Base-by-base conservation (phyloP, 1,140 invertebrate species). In the Chironomus tepperi region DNA sequence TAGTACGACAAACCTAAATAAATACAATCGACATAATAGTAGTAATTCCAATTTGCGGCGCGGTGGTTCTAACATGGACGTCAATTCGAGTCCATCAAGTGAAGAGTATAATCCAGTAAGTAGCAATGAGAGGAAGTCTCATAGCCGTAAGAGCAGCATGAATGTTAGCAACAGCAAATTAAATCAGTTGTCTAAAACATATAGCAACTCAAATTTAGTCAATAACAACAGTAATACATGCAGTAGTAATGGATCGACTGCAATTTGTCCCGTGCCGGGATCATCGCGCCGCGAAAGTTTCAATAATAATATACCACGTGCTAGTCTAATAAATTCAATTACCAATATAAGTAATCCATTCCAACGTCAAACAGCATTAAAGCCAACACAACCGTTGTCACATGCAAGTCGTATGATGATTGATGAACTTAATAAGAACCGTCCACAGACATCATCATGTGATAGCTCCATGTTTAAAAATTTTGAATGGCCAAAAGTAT, bases 231-330 rank as follows among this genome's bases (percentile, higher is more conserved):
- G 5, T 34, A 34, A 34, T 34, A 34, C 24, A 34, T 34, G 24
- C 5, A 34, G 24, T 34, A 34, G 24, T 5, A 34, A 34, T 34
- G 24, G 24, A 34, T 34, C 24, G 24, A 34, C 24, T 15, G 16
- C 72, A 73, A 10, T 43, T 72, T 72, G 73, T 24, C 75, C 42
- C 74, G 18, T 74, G 74, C 67, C 73, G 57, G 80, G 79, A 9
- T 65, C 74, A 65, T 74, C 65, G 18, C 73, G 77, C 3, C 78
- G 81, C 42, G 81, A 79, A 42, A 82, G 81, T 77, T 81, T 82
- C 34, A 82, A 79, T 76, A 82, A 79, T 76, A 82, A 82, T 15
- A 82, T 82, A 77, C 81, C 81, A 24, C 78, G 81, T 57, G 81
- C 79, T 43, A 82, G 80, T 73, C 76, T 82, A 72, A 74, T 42